Evolutionary conservation across 2,113 vertebrate species (phyloP).

Genomic region (Podocnemis expansa): DNA sequence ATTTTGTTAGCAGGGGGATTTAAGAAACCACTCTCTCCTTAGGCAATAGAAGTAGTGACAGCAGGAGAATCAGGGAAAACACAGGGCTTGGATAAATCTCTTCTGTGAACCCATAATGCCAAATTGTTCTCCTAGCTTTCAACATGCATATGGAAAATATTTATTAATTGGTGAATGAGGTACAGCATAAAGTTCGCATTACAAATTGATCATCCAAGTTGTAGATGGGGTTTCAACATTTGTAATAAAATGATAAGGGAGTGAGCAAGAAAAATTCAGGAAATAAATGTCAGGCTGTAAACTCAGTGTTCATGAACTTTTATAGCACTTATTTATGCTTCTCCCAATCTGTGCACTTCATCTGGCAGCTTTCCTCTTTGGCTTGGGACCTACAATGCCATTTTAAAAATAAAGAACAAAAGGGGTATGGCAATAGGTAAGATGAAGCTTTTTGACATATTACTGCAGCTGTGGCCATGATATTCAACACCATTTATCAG

Average conservation of each 20-base stretch:
- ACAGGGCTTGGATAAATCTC: conserved; percentile 42
- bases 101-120: background rate
- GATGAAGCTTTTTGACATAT: background rate
- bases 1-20: conserved; percentile 28
- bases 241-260: background rate
- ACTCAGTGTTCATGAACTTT: background rate
- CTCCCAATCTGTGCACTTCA: background rate
- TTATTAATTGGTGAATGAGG: background rate
- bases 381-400: background rate
- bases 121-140: conserved; percentile 32
- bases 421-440: fast-evolving
- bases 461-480: background rate
- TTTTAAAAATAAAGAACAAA: background rate
- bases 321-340: background rate
- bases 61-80: conserved; percentile 53
- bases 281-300: background rate
- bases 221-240: background rate
- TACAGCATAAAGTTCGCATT: background rate
- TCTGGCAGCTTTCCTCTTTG: background rate
- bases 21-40: conserved; percentile 62
- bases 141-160: background rate
- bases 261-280: background rate
- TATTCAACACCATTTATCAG: background rate
- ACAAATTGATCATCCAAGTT: conserved; percentile 11
- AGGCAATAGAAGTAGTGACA: conserved; percentile 60